Percentiles rank a stretch among this genome's conserved stretches.
Evolutionary conservation across 2,113 vertebrate genomes (phyloP).

Genomic region (Ardeotis arabs): DNA sequence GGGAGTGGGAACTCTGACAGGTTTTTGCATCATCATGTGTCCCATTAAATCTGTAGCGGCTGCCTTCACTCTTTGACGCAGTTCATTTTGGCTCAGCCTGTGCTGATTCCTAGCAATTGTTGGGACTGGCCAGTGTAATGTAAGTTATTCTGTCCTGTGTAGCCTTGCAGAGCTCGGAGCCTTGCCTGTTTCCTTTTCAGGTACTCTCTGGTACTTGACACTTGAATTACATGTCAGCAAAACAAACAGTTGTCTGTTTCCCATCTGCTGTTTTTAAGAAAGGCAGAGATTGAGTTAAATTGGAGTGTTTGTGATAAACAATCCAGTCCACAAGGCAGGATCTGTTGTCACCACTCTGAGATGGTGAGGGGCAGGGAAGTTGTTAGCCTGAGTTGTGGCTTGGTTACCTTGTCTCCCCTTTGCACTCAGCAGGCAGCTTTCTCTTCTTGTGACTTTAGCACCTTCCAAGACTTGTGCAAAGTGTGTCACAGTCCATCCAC

Average conservation of each 20-base stretch:
- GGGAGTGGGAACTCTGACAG: background rate
- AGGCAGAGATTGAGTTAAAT: background rate
- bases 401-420: background rate
- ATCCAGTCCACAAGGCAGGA: background rate
- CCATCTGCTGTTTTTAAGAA: background rate
- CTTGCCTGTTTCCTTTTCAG: conserved; percentile 1
- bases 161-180: background rate
- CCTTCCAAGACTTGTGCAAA: conserved; percentile 70
- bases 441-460: conserved; percentile 68
- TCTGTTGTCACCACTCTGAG: background rate
- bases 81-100: background rate
- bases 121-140: background rate
- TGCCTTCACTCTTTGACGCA: background rate
- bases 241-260: background rate
- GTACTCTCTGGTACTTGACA: background rate
- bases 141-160: background rate
- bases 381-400: background rate
- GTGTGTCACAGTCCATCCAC: conserved; percentile 60
- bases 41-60: background rate
- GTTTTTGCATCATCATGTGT: background rate
- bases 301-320: background rate
- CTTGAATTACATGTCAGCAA: background rate
- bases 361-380: background rate
- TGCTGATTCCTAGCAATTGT: background rate
- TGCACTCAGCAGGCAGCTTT: background rate